phyloP scores from a whole-genome alignment of 2,797 vertebrate species.

The Sebastes dallii region DNA sequence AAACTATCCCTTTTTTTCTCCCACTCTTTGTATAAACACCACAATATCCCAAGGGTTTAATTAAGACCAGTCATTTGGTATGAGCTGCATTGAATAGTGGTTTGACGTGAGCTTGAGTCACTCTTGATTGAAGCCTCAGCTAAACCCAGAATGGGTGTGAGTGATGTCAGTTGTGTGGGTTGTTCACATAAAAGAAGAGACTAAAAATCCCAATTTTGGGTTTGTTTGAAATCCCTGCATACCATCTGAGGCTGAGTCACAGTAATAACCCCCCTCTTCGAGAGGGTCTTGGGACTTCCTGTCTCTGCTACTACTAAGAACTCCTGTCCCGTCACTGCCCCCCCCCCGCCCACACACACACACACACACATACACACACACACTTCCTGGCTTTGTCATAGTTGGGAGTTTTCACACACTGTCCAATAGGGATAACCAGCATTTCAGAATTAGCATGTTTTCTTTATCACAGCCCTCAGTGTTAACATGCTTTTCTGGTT shows the following conservation, averaged over 20 bases:
- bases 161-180: not conserved
- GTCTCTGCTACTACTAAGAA: constrained; percentile 9
- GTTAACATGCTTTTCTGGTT: not conserved
- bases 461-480: not conserved
- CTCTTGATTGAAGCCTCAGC: not conserved
- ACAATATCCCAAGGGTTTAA: too few species aligned
- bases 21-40: too few species aligned
- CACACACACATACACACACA: not conserved
- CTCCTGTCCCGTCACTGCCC: not conserved
- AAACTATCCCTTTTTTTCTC: too few species aligned
- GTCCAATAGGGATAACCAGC: not conserved
- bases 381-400: constrained; percentile 36
- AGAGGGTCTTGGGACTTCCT: constrained; percentile 40
- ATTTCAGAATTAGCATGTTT: not conserved
- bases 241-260: constrained; percentile 21
- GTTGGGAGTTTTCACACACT: not conserved
- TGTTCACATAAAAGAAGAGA: not conserved
- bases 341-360: not conserved
- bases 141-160: not conserved
- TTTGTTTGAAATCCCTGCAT: constrained; percentile 24
- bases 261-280: not conserved
- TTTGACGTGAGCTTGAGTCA: not conserved
- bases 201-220: not conserved
- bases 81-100: not conserved
- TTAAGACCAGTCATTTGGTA: not conserved